Evolutionary conservation across 2,113 vertebrate species (phyloP), one percentile per base, ranked within the genome.

Genomic region (Gambusia holbrooki): DNA sequence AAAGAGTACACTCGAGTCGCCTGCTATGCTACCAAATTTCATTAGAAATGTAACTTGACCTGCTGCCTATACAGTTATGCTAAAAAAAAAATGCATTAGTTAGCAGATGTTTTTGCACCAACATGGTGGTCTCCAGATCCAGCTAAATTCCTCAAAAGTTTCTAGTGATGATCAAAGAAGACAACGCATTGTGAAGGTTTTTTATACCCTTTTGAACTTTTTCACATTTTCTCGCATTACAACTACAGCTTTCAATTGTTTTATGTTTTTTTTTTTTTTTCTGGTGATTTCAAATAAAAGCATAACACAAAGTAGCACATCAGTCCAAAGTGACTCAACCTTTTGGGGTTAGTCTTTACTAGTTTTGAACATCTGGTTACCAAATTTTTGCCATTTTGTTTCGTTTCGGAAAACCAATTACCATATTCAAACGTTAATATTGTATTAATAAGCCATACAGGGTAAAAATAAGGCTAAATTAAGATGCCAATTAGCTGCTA

Each of bases 21-120:
- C 40, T 62, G 58, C 62, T 45, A 27, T 11, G 54, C 37, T 15
- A 17, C 2, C 28, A 51, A 76, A 80, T 75, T 37, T 42, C 28
- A 69, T 73, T 48, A 72, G 64, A 11, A 9, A 45, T 72, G 22
- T 29, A 29, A 25, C 28, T 48, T 19, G 28, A 69, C 29, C 42
- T 33, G 10, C 14, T 48, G 74, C 25, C 9, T 22, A 66, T 28
- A 32, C 74, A 29, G 65, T 69, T 8, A 66, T 65, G 62, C 84
- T 32, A 29, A 61, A 32, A 69, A 71, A 32, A 71, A 71, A 42
- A 51, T 33, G 30, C 19, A 69, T 45, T 32, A 5, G 70, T 67
- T 45, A 19, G 30, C n/a, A 7, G 54, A 66, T 63, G 15, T 66
- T 67, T 60, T 32, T n/a, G 60, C 0, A 3, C 48, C 64, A 32